Conservation (phyloP, 1,140 invertebrate species). For the Magallana angulata region DNA sequence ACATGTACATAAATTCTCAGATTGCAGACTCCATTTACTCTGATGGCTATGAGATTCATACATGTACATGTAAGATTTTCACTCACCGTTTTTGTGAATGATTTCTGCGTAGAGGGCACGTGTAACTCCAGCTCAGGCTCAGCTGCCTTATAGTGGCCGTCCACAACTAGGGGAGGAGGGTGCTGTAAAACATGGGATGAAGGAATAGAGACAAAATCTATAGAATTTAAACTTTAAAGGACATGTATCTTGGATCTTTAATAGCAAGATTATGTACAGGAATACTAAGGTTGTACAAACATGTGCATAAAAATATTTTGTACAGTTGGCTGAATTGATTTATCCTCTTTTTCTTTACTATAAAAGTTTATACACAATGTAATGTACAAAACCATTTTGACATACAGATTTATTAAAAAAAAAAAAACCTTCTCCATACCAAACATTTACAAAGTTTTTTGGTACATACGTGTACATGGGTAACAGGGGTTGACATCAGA, state of each 20-base stretch:
- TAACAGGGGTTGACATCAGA: neutral
- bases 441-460: too few species aligned
- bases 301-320: neutral
- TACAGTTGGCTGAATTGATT: neutral
- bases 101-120: neutral
- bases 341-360: too few species aligned
- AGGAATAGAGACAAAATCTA: neutral
- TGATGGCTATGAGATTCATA: too few species aligned
- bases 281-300: neutral
- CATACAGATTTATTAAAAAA: neutral
- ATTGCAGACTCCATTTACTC: too few species aligned
- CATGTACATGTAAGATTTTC: too few species aligned
- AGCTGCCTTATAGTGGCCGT: neutral
- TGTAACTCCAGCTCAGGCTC: conserved; percentile 4
- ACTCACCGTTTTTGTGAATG: conserved; percentile 23
- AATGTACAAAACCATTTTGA: too few species aligned
- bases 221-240: too few species aligned
- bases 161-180: neutral
- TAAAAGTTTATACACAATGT: too few species aligned
- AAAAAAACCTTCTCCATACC: neutral
- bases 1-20: too few species aligned
- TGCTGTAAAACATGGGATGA: neutral
- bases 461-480: neutral
- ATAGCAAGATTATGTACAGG: neutral
- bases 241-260: neutral